Evolutionary conservation across 2,888 invertebrate species (phyloP), one percentile per base, ranked within the genome.

Genomic region (Terebella lapidaria): DNA sequence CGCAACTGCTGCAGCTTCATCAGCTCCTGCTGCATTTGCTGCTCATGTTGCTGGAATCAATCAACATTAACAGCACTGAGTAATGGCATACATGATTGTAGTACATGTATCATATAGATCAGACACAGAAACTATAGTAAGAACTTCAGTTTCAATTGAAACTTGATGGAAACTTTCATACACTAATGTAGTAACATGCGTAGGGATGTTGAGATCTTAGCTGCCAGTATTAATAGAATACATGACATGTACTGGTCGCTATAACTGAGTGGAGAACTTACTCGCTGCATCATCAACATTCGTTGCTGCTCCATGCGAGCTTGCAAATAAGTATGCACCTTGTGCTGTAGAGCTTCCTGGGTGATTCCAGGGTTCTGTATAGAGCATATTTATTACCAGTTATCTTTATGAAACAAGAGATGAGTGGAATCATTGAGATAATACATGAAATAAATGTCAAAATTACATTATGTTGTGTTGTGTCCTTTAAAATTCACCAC

Each of bases 1-100:
- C 22, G 49, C 49, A 49, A 5, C 49, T 49, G 49, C 49, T 49
- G 49, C 22, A 49, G 24, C 24, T 49, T 49, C 49, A 49, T 5
- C 18, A 49, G 5, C 24, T 49, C 49, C 24, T 49, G 49, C 18
- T 22, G 49, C 49, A 49, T 49, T 35, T n/a, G 10, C 10, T n/a
- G 42, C n/a, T 35, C 10, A 15, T 35, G 10, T n/a, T 35, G 10
- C 42, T 35, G n/a, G n/a, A n/a, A n/a, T n/a, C n/a, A n/a, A n/a
- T n/a, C n/a, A n/a, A n/a, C n/a, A n/a, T n/a, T n/a, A n/a, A n/a
- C n/a, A n/a, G n/a, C n/a, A n/a, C n/a, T n/a, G n/a, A n/a, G n/a
- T n/a, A n/a, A n/a, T n/a, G n/a, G n/a, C n/a, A n/a, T n/a, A n/a
- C n/a, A n/a, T n/a, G n/a, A n/a, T n/a, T n/a, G n/a, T n/a, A n/a